Percentiles rank a stretch among this genome's conserved stretches.
Conservation (phyloP, 2,113 vertebrate species). For the Eira barbara region DNA sequence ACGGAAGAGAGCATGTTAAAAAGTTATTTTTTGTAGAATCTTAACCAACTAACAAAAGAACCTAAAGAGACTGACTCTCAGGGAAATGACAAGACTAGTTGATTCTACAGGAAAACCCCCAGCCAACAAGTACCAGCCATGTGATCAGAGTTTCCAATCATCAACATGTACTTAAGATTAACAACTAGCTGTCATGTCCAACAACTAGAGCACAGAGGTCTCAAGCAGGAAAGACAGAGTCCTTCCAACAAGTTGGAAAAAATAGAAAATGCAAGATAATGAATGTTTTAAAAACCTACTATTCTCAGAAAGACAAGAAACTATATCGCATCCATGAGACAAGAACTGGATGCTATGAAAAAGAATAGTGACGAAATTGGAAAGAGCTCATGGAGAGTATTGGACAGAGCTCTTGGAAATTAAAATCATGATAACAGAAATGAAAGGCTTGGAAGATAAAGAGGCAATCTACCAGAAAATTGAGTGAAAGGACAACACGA, state of each 20-base stretch:
- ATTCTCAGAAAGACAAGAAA: background rate
- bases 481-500: background rate
- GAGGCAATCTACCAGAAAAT: background rate
- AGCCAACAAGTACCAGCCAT: background rate
- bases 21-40: background rate
- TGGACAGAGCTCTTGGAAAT: background rate
- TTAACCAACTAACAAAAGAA: background rate
- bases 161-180: background rate
- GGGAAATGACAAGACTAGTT: background rate
- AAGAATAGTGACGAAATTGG: background rate
- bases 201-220: background rate
- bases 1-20: background rate
- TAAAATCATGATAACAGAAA: background rate
- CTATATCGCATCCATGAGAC: background rate
- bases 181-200: background rate
- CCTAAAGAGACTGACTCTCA: background rate
- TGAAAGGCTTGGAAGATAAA: background rate
- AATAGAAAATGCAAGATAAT: background rate
- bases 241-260: background rate
- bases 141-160: background rate
- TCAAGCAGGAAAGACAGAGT: background rate
- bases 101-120: background rate
- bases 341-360: background rate
- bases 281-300: background rate
- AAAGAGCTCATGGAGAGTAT: background rate